These are phyloP conservation scores for Lycopodina hypogea DNA, from an alignment of 37 sponge, comb jelly and placozoan species.

Conservation along the genomic window DNA sequence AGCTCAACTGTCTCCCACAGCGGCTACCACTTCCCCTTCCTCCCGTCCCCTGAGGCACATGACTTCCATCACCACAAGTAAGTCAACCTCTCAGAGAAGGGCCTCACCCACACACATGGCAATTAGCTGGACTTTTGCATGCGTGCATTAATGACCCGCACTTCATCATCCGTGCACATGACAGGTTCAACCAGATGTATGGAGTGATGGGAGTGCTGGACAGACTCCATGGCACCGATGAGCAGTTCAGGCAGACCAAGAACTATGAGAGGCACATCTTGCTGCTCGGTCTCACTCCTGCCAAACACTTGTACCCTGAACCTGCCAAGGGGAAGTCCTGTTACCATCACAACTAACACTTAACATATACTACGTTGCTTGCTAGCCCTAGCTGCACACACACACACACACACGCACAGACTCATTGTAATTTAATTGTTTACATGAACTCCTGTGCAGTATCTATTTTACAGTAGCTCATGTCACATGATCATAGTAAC, in stretches of 20 bases:
- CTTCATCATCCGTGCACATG: background rate
- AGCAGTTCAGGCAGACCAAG: slow-evolving; percentile 52
- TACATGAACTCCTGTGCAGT: too few species aligned
- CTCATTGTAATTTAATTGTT: background rate
- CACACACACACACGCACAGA: background rate
- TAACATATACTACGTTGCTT: background rate
- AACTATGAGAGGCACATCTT: slow-evolving; percentile 64
- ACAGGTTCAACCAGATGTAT: slow-evolving; percentile 88
- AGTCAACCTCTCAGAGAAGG: slow-evolving; percentile 3
- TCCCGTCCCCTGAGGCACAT: slow-evolving; percentile 73
- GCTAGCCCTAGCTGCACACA: background rate
- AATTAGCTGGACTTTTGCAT: background rate
- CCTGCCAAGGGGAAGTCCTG: slow-evolving; percentile 18
- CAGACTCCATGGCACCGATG: slow-evolving; percentile 82
- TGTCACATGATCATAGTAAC: too few species aligned
- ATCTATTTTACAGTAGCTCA: too few species aligned
- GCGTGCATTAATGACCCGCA: background rate
- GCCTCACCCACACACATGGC: background rate
- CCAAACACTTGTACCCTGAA: slow-evolving; percentile 53
- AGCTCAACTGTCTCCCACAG: slow-evolving; percentile 60
- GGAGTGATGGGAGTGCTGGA: slow-evolving; percentile 88
- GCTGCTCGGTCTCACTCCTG: slow-evolving; percentile 59
- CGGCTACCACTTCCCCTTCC: slow-evolving; percentile 90
- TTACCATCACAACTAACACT: background rate
- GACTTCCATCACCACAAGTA: slow-evolving; percentile 85